phyloP scores from a whole-genome alignment of 2,113 vertebrate species.

The Puma concolor region DNA sequence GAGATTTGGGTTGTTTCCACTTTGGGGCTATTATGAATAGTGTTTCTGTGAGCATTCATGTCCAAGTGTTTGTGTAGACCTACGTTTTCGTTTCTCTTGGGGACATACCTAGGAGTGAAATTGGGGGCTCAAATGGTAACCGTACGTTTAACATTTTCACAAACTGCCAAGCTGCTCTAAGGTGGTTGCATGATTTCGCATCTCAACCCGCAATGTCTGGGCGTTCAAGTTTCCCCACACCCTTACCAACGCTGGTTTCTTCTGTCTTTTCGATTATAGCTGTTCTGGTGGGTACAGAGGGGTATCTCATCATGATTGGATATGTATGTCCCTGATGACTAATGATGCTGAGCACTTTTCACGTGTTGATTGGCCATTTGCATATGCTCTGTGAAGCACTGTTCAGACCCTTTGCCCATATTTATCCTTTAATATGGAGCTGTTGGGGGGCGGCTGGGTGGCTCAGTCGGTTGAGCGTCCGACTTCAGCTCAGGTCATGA shows the following conservation, averaged over 20 bases:
- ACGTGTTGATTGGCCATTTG: not conserved
- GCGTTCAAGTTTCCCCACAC: not conserved
- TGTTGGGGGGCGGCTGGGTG: too few relatives aligned
- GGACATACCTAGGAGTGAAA: not conserved
- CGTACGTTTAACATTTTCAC: not conserved
- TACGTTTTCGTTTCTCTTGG: not conserved
- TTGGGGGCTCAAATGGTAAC: not conserved
- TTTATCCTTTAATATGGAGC: constrained; percentile 6
- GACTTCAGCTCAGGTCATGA: too few relatives aligned
- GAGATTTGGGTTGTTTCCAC: not conserved
- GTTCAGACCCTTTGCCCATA: not conserved
- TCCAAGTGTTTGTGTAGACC: not conserved
- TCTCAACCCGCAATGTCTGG: not conserved
- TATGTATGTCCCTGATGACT: not conserved
- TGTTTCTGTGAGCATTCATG: not conserved
- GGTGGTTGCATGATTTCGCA: not conserved
- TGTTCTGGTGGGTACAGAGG: not conserved
- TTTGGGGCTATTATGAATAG: not conserved
- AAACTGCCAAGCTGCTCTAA: not conserved
- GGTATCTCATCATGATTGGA: not conserved
- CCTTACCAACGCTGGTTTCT: not conserved
- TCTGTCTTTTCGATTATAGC: not conserved
- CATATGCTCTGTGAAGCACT: not conserved
- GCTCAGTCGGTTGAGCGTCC: too few relatives aligned
- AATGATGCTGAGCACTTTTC: not conserved